Evolutionary conservation across 2,888 invertebrate species (phyloP).

Genomic region (Noctuana brunneofusca): DNA sequence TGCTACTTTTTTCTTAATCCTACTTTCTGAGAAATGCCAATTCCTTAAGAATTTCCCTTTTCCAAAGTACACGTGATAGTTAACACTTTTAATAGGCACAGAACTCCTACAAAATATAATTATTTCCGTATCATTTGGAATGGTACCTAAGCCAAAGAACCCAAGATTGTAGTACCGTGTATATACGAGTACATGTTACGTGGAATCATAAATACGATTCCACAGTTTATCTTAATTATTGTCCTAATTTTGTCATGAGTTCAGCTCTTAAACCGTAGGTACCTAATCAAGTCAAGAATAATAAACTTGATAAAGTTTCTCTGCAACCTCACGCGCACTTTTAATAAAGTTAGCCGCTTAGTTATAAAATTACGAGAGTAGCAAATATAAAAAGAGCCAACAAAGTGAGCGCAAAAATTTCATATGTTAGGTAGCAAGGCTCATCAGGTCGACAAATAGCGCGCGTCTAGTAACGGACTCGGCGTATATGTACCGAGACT

Average conservation of each 20-base stretch:
- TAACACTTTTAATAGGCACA: too few relatives aligned
- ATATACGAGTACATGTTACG: background rate
- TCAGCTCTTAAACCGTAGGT: background rate
- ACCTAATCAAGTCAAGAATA: background rate
- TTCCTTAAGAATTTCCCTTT: too few relatives aligned
- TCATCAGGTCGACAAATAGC: conserved; percentile 74
- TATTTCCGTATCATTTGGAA: too few relatives aligned
- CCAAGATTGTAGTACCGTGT: background rate
- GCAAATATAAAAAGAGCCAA: conserved; percentile 24
- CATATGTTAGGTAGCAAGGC: conserved; percentile 41
- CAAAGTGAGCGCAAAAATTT: conserved; percentile 39
- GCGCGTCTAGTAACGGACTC: conserved; percentile 66
- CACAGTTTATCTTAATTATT: background rate
- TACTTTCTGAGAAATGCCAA: too few relatives aligned
- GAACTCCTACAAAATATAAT: too few relatives aligned
- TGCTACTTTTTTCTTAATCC: too few relatives aligned
- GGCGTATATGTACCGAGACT: conserved; percentile 72
- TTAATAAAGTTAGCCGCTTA: conserved; percentile 19
- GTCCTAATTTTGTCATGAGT: background rate
- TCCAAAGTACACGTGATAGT: too few relatives aligned
- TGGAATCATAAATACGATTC: background rate
- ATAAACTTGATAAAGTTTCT: background rate
- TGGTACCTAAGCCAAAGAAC: too few relatives aligned
- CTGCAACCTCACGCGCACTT: conserved; percentile 4
- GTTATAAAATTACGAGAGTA: conserved; percentile 18